Conservation (phyloP, 2,888 invertebrate species). For the Eledona agricola region DNA sequence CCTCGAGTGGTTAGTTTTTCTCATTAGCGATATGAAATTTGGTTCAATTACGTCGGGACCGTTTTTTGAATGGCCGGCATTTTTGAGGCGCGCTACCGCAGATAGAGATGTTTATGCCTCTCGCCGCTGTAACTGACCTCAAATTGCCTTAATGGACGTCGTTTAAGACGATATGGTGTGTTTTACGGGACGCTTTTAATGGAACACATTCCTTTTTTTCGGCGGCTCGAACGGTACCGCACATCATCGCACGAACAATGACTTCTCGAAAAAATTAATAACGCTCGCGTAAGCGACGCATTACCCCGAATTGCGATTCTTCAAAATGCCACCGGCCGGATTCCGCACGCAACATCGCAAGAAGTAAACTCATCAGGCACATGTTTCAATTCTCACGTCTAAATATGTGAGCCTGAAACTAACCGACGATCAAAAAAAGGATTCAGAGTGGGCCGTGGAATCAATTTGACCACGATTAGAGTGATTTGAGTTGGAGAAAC, state of each 20-base stretch:
- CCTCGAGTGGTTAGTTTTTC: conserved; percentile 38
- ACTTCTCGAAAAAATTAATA: no score
- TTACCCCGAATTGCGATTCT: no score
- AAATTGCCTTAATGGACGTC: conserved; percentile 37
- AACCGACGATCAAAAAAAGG: no score
- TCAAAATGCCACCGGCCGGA: no score
- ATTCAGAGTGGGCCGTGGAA: no score
- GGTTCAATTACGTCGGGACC: conserved; percentile 36
- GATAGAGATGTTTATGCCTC: conserved; percentile 36
- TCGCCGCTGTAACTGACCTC: conserved; percentile 32
- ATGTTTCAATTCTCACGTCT: no score
- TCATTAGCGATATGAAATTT: conserved; percentile 38
- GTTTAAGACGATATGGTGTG: conserved; percentile 29
- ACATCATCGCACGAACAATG: conserved; percentile 11
- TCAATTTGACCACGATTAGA: no score
- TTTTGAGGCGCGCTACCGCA: conserved; percentile 26
- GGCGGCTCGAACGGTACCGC: conserved; percentile 14
- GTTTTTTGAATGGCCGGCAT: conserved; percentile 30
- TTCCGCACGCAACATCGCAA: no score
- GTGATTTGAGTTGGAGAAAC: no score
- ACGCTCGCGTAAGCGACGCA: no score
- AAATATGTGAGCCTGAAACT: no score
- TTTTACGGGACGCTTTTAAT: conserved; percentile 29
- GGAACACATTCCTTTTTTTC: conserved; percentile 17
- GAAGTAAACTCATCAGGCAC: no score